A percentile compares a stretch with the other conserved stretches of the same genome.
phyloP scores from a whole-genome alignment of 2,888 invertebrate genomes.

The Cerastis leucographa region DNA sequence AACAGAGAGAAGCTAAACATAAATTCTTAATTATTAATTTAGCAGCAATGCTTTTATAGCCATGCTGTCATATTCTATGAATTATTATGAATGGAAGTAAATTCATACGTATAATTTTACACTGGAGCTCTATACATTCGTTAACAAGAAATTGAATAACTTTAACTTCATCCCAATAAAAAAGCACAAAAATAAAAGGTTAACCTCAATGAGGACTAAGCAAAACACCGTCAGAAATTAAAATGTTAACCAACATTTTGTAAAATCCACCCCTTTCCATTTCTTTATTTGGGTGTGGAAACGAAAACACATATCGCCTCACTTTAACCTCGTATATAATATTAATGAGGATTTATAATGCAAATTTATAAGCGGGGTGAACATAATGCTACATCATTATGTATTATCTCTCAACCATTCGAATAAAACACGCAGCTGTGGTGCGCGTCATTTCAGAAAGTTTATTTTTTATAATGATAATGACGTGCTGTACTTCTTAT shows the following conservation, averaged over 20 bases:
- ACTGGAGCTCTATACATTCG: too few species aligned
- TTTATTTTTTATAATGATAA: constrained; percentile 28
- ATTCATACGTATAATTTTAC: not conserved
- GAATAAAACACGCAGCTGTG: constrained; percentile 33
- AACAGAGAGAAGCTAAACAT: constrained; percentile 46
- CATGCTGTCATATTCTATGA: not conserved
- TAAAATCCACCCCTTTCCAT: constrained; percentile 36
- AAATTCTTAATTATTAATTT: constrained; percentile 63
- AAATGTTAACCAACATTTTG: constrained; percentile 7
- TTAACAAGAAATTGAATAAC: too few species aligned
- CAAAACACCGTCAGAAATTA: too few species aligned
- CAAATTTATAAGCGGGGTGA: constrained; percentile 45
- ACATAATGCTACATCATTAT: constrained; percentile 44
- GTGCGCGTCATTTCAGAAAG: not conserved
- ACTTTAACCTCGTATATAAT: constrained; percentile 34
- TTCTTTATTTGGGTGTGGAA: constrained; percentile 55
- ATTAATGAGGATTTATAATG: constrained; percentile 52
- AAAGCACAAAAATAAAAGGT: too few species aligned
- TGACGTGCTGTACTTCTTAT: not conserved
- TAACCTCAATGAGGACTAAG: too few species aligned
- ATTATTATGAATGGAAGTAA: not conserved
- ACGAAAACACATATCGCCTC: constrained; percentile 61
- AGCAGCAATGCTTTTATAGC: not conserved
- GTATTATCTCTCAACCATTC: constrained; percentile 35
- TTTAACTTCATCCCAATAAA: too few species aligned